Conservation (phyloP, 2,113 vertebrate species). For the Brienomyrus brachyistius region DNA sequence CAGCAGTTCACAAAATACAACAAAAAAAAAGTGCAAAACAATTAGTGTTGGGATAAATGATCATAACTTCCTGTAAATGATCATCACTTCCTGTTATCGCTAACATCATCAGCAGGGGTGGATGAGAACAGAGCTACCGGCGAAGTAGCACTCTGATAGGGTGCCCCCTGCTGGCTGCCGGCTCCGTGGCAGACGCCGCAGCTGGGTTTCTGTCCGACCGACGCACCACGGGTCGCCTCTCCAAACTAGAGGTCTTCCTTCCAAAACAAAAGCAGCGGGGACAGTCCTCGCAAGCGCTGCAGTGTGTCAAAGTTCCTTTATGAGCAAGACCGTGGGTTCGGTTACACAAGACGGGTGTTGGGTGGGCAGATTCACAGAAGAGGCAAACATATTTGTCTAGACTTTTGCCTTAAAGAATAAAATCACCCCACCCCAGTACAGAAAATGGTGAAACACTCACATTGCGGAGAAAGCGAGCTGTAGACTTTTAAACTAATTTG, state of each 20-base stretch:
- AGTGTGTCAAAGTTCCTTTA: background rate
- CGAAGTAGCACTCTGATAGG: background rate
- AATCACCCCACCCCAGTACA: background rate
- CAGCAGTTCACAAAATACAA: background rate
- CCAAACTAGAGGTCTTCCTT: background rate
- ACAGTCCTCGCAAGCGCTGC: background rate
- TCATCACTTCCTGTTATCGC: background rate
- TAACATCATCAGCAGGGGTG: background rate
- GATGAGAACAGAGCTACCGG: background rate
- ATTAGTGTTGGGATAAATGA: background rate
- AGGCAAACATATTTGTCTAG: background rate
- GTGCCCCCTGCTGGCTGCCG: background rate
- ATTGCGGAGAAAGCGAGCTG: background rate
- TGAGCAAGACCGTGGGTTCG: background rate
- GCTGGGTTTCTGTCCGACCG: background rate
- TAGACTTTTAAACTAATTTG: background rate
- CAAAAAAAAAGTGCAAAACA: background rate
- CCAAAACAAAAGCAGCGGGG: background rate
- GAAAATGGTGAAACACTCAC: background rate
- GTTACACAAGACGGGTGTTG: background rate
- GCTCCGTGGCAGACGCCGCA: background rate
- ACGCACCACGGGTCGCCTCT: background rate
- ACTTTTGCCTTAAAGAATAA: background rate
- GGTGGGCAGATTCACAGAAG: background rate
- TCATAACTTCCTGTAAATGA: background rate